phyloP scores from a whole-genome alignment of 1,140 invertebrate genomes.

The Drosophila grimshawi region DNA sequence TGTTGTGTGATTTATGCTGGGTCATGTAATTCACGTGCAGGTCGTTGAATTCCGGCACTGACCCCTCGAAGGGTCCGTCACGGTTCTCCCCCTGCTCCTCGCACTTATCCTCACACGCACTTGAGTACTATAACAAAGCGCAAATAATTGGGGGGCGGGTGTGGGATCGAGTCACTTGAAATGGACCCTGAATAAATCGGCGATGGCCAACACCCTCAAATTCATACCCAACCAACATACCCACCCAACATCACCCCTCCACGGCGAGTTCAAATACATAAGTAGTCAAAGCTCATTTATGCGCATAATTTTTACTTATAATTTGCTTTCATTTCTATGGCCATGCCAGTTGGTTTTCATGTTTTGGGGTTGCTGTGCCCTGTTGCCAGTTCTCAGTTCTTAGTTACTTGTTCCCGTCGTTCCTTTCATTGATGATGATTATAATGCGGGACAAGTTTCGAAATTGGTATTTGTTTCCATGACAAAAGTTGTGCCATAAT shows the following conservation, averaged over 20 bases:
- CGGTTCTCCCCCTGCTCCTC: neutral
- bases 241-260: too few relatives aligned
- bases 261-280: slow-evolving; percentile 51
- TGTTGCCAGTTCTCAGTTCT: neutral
- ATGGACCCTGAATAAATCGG: slow-evolving; percentile 37
- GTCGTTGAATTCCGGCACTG: slow-evolving; percentile 24
- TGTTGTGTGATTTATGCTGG: slow-evolving; percentile 59
- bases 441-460: slow-evolving; percentile 28
- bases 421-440: slow-evolving; percentile 34
- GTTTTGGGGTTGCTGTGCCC: too few relatives aligned
- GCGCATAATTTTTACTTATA: slow-evolving; percentile 70
- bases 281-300: slow-evolving; percentile 65
- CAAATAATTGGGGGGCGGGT: slow-evolving; percentile 49
- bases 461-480: slow-evolving; percentile 56
- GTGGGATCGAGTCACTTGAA: slow-evolving; percentile 28
- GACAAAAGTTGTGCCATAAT: slow-evolving; percentile 65
- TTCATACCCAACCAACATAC: neutral
- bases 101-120: slow-evolving; percentile 24
- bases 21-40: slow-evolving; percentile 63
- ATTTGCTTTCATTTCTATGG: slow-evolving; percentile 55
- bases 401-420: neutral
- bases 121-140: slow-evolving; percentile 30
- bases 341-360: slow-evolving; percentile 13
- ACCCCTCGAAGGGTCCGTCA: neutral
- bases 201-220: neutral